Evolutionary conservation across 2,113 vertebrate species (phyloP).

Genomic region (Chloebia gouldiae): DNA sequence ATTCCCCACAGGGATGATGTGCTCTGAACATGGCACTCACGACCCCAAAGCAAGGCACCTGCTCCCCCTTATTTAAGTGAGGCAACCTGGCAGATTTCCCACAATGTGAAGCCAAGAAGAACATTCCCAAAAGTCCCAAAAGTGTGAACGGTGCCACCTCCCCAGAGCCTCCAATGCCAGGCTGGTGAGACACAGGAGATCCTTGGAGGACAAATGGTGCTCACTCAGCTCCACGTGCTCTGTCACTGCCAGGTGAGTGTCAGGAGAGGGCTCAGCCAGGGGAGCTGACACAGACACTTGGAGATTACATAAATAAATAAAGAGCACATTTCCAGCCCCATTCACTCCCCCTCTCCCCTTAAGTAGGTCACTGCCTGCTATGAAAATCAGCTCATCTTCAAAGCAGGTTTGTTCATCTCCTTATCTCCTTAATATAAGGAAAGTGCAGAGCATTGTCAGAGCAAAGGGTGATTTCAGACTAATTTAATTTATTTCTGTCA

Average conservation of each 20-base stretch:
- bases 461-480: constrained; percentile 61
- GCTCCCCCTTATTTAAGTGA: background rate
- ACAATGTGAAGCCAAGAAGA: background rate
- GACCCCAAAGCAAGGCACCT: background rate
- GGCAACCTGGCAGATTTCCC: background rate
- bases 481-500: constrained; percentile 63
- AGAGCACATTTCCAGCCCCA: background rate
- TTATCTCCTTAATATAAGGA: constrained; percentile 31
- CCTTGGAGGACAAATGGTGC: rapidly evolving
- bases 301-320: constrained; percentile 44
- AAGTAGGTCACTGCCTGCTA: constrained; percentile 73
- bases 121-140: background rate
- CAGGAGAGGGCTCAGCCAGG: background rate
- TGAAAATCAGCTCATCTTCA: constrained; percentile 66
- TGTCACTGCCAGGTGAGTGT: background rate
- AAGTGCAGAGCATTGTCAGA: constrained; percentile 42
- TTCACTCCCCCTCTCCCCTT: constrained; percentile 3
- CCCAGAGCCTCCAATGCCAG: background rate
- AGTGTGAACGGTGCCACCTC: background rate
- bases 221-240: background rate
- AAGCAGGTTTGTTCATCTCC: constrained; percentile 48
- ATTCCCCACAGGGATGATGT: rapidly evolving
- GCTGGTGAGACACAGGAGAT: background rate
- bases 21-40: background rate
- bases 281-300: background rate